Conservation (phyloP, 2,888 invertebrate genomes). For the Dascillus cervinus region DNA sequence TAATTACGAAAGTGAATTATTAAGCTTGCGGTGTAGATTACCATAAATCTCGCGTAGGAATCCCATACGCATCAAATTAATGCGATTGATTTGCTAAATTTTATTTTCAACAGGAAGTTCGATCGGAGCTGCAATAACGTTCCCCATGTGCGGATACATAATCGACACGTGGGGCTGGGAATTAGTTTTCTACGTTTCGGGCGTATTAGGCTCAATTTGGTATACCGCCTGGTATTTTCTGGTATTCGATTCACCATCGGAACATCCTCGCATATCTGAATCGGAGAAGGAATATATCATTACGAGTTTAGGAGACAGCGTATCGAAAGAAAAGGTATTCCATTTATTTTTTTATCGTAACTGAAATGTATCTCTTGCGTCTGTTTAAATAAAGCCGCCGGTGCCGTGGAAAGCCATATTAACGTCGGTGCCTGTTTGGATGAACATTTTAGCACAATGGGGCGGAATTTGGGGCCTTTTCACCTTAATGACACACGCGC, state of each 20-base stretch:
- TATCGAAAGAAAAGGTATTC: constrained; percentile 34
- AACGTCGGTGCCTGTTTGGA: constrained; percentile 54
- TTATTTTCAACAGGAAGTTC: constrained; percentile 50
- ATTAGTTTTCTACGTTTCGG: constrained; percentile 60
- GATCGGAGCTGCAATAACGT: constrained; percentile 58
- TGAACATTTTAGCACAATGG: constrained; percentile 56
- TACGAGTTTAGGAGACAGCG: constrained; percentile 46
- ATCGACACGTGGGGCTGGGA: constrained; percentile 62
- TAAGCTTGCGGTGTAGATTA: too few relatives aligned
- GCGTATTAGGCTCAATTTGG: constrained; percentile 56
- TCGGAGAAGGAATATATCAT: constrained; percentile 53
- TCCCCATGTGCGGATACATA: constrained; percentile 62
- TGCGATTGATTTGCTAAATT: background rate
- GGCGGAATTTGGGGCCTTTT: constrained; percentile 63
- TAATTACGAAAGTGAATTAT: too few relatives aligned
- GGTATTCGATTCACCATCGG: constrained; percentile 55
- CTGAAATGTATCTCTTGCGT: too few relatives aligned
- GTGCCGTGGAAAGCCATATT: constrained; percentile 58
- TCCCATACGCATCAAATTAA: too few relatives aligned
- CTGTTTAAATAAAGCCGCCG: constrained; percentile 34
- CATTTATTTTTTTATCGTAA: too few relatives aligned
- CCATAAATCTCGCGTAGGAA: too few relatives aligned
- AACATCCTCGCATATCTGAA: constrained; percentile 57
- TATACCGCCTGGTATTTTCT: constrained; percentile 54
- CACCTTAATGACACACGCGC: constrained; percentile 62